Base-by-base conservation (phyloP, 2,113 vertebrate genomes). In the Phalacrocorax aristotelis region DNA sequence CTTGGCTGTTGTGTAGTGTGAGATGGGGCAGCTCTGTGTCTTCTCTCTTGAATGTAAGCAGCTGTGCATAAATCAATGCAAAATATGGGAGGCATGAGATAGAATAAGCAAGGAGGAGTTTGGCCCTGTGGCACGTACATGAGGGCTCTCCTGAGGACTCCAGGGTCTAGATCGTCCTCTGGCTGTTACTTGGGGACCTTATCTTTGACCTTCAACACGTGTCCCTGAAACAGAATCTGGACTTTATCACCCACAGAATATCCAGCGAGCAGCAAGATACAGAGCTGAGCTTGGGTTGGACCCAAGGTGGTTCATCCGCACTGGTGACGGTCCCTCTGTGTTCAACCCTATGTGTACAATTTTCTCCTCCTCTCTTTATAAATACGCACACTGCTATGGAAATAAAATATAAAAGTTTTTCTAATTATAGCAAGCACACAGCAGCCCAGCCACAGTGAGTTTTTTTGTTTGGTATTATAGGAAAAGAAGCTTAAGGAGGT, bases 321-420 rank as follows among this genome's bases (percentile, higher is more conserved):
- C 26, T 36, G 25, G 26, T 84, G 40, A 5, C 26, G 44, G 0
- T 49, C 22, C n/a, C 26, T 64, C 0, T 60, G 10, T 58, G 15
- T 90, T 95, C 72, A 49, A 3, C 62, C 15, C 9, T 58, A 2
- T 0, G 0, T 23, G 29, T 54, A 15, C 51, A 36, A 0, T 71
- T 68, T 83, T 52, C n/a, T 69, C 36, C 30, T 60, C 12, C 10
- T 16, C 38, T 38, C 40, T 71, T 72, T 61, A 16, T 51, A 83
- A 74, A 36, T 62, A 13, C 7, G 5, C 36, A 69, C 62, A 40
- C 14, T 6, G 7, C 51, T 32, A 12, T 75, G 42, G 84, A 75
- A 89, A 62, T 81, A 25, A n/a, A 89, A 32, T 29, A 12, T 2
- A 10, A 27, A 83, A 51, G 6, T 54, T 86, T 6, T 32, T 89